These are phyloP conservation scores for Ylistrum balloti DNA, from an alignment of 1,140 invertebrate genomes.

Conservation along the genomic window DNA sequence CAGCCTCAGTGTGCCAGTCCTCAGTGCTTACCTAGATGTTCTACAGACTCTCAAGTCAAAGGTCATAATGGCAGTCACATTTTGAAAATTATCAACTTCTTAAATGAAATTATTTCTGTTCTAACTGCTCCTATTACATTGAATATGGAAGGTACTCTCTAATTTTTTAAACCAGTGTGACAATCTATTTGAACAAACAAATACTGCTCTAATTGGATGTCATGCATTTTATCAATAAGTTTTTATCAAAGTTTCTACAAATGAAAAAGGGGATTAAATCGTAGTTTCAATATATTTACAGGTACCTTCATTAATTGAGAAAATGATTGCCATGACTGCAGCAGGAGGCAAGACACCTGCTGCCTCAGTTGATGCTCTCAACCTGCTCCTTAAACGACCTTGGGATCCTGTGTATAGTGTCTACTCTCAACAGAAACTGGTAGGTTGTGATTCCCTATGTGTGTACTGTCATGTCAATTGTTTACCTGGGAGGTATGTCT, in stretches of 20 bases:
- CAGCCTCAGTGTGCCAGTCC: constrained; percentile 86
- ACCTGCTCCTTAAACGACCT: constrained; percentile 87
- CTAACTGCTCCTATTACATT: too few relatives aligned
- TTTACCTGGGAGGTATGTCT: too few relatives aligned
- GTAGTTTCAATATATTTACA: constrained; percentile 66
- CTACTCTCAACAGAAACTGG: constrained; percentile 85
- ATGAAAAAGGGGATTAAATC: neutral
- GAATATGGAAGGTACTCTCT: too few relatives aligned
- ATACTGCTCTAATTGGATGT: too few relatives aligned
- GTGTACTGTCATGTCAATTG: too few relatives aligned
- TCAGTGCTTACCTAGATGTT: constrained; percentile 91
- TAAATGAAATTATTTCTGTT: too few relatives aligned
- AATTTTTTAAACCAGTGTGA: too few relatives aligned
- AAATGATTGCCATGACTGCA: constrained; percentile 86
- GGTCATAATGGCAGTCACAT: constrained; percentile 75
- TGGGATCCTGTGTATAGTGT: constrained; percentile 89
- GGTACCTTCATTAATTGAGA: constrained; percentile 90
- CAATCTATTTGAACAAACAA: too few relatives aligned
- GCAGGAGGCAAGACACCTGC: constrained; percentile 72
- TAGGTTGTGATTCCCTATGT: constrained; percentile 78
- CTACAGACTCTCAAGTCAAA: constrained; percentile 90
- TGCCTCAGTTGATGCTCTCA: constrained; percentile 85
- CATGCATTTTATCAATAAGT: too few relatives aligned
- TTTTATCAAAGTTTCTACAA: too few relatives aligned
- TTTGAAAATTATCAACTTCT: too few relatives aligned